phyloP scores from a whole-genome alignment of 2,888 invertebrate genomes.

The Nycteola revayana region DNA sequence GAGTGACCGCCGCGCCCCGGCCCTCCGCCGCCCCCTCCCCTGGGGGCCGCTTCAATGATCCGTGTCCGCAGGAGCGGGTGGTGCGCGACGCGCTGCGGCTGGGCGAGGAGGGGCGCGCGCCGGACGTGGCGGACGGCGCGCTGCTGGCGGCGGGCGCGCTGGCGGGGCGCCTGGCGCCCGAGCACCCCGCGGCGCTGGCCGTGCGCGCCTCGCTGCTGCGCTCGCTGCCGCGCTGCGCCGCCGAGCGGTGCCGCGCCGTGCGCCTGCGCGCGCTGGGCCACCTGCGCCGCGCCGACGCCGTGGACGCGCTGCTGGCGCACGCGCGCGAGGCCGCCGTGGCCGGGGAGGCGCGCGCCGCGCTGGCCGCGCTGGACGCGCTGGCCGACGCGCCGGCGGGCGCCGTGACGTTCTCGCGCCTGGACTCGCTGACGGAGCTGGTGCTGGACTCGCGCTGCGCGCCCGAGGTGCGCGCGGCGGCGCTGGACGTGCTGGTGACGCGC shows the following conservation, averaged over 20 bases:
- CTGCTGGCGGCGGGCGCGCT: constrained; percentile 36
- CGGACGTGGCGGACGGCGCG: constrained; percentile 29
- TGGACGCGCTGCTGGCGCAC: constrained; percentile 40
- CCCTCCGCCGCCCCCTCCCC: neutral
- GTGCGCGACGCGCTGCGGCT: constrained; percentile 36
- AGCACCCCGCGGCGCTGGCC: constrained; percentile 4
- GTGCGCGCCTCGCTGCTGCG: constrained; percentile 18
- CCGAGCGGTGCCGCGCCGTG: constrained; percentile 37
- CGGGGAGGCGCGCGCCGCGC: constrained; percentile 31
- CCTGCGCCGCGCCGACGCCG: constrained; percentile 45
- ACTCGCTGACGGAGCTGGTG: constrained; percentile 29
- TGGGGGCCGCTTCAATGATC: neutral
- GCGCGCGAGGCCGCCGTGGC: constrained; percentile 27
- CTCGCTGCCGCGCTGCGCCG: constrained; percentile 30
- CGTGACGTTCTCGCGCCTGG: constrained; percentile 22
- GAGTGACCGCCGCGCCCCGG: neutral
- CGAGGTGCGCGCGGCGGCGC: constrained; percentile 49
- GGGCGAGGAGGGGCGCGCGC: constrained; percentile 33
- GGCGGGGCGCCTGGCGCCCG: constrained; percentile 13
- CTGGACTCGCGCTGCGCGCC: constrained; percentile 30
- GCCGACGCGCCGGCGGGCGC: constrained; percentile 14
- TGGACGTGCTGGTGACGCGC: constrained; percentile 39
- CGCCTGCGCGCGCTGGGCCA: constrained; percentile 50
- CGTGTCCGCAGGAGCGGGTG: constrained; percentile 30
- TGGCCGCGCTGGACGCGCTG: constrained; percentile 31